phyloP scores from a whole-genome alignment of 2,888 invertebrate genomes.

The Lymantria dispar region DNA sequence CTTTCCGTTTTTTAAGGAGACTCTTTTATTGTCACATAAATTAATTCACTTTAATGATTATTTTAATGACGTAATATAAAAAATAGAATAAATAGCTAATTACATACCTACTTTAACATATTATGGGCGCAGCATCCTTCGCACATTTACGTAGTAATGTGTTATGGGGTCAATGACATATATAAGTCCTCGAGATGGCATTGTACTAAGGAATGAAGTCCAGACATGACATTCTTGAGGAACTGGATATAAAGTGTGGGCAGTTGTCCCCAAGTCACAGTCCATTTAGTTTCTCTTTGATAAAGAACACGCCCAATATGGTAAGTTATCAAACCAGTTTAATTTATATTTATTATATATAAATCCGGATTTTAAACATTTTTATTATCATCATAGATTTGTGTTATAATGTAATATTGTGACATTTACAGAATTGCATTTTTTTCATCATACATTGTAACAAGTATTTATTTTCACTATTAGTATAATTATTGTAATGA shows the following conservation, averaged over 20 bases:
- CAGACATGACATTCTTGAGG: constrained; percentile 69
- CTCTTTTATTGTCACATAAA: no score
- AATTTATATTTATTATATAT: constrained; percentile 18
- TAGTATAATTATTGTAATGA: no score
- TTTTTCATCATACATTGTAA: no score
- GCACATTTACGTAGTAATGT: constrained; percentile 39
- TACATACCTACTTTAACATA: constrained; percentile 22
- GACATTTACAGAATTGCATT: no score
- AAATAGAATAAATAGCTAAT: constrained; percentile 6
- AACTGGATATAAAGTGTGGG: constrained; percentile 77
- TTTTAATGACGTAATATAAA: neutral
- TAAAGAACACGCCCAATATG: constrained; percentile 62
- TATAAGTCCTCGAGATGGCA: constrained; percentile 56
- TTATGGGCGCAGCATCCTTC: constrained; percentile 19
- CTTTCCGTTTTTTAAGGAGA: no score
- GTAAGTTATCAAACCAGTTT: constrained; percentile 58
- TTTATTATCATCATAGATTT: neutral
- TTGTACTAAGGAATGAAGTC: constrained; percentile 75
- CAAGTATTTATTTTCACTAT: no score
- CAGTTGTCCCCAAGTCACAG: constrained; percentile 58
- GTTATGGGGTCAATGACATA: constrained; percentile 57
- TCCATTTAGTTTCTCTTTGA: constrained; percentile 51
- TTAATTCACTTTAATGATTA: no score
- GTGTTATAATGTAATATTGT: no score
- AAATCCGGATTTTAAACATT: constrained; percentile 14